Evolutionary conservation across 2,113 vertebrate genomes (phyloP), one percentile per base, ranked within the genome.

Genomic region (Synodontis membranacea): DNA sequence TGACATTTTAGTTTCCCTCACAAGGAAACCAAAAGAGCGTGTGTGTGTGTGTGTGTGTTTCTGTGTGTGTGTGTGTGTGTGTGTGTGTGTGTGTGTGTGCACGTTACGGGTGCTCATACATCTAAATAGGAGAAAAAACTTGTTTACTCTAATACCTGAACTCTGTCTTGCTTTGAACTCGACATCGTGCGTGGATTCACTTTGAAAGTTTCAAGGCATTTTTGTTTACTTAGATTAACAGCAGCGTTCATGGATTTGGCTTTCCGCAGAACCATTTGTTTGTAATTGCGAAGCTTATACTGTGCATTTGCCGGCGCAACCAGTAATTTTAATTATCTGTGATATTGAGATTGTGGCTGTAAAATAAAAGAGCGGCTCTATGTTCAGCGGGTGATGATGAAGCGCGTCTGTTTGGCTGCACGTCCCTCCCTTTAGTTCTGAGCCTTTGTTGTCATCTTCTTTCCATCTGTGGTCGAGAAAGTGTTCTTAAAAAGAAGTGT

Each of bases 61-160:
- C n/a, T n/a, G n/a, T n/a, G n/a, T n/a, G n/a, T 94, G 91, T 90
- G 90, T 79, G 82, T 88, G 91, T 89, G 44, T 64, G 42, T 66
- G 66, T 85, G 70, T 85, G 84, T 52, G 48, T 39, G 34, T 54
- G 78, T 54, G 78, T 60, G 66, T 94, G 92, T 93, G 89, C 88
- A 89, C 60, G 70, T 85, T 90, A 88, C 88, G 89, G 91, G 89
- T 92, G 91, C 31, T 58, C 25, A 21, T 72, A 44, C 42, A 28
- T 42, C 50, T 84, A 74, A 39, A 37, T 25, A 25, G 89, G 90
- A 92, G 58, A 70, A 42, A 37, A 37, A 17, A 14, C 21, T 66
- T 50, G 28, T 37, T 83, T 50, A 56, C 6, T 82, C 80, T 42
- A 34, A 74, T 39, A 50, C 48, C 34, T 42, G 82, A 84, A 60